Conservation (phyloP, 2,113 vertebrate species). For the Porphyrio hochstetteri region DNA sequence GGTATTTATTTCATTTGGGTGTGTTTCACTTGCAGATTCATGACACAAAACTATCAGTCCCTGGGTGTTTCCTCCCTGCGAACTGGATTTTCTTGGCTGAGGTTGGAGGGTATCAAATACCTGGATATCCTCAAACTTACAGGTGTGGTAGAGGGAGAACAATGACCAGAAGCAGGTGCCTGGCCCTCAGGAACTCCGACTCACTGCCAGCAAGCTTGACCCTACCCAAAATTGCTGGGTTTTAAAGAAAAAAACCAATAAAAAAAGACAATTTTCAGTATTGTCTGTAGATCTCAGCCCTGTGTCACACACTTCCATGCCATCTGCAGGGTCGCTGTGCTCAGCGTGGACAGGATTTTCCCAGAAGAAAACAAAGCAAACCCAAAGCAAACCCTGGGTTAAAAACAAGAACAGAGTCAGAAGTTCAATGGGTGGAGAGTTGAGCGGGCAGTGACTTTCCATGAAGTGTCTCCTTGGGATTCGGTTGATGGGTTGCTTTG, state of each 20-base stretch:
- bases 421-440: slow-evolving; percentile 72
- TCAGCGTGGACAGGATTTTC: slow-evolving; percentile 55
- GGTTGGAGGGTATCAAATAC: slow-evolving; percentile 19
- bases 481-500: slow-evolving; percentile 65
- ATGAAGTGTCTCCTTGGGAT: slow-evolving; percentile 69
- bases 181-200: slow-evolving; percentile 55
- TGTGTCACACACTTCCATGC: slow-evolving; percentile 52
- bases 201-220: neutral
- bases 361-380: slow-evolving; percentile 13
- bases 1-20: neutral
- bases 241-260: neutral
- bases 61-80: slow-evolving; percentile 11
- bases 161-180: slow-evolving; percentile 82
- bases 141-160: slow-evolving; percentile 72
- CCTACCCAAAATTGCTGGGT: neutral
- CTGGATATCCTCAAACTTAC: slow-evolving; percentile 67
- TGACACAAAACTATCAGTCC: neutral
- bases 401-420: slow-evolving; percentile 54
- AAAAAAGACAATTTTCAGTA: neutral
- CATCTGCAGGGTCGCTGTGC: slow-evolving; percentile 26
- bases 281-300: slow-evolving; percentile 38
- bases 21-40: slow-evolving; percentile 23
- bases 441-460: slow-evolving; percentile 32
- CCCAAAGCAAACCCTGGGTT: neutral
- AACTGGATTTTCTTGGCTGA: slow-evolving; percentile 35